These are phyloP conservation scores for Stomatorhinus walkeri DNA, from an alignment of 2,797 vertebrate species.

Conservation along the genomic window DNA sequence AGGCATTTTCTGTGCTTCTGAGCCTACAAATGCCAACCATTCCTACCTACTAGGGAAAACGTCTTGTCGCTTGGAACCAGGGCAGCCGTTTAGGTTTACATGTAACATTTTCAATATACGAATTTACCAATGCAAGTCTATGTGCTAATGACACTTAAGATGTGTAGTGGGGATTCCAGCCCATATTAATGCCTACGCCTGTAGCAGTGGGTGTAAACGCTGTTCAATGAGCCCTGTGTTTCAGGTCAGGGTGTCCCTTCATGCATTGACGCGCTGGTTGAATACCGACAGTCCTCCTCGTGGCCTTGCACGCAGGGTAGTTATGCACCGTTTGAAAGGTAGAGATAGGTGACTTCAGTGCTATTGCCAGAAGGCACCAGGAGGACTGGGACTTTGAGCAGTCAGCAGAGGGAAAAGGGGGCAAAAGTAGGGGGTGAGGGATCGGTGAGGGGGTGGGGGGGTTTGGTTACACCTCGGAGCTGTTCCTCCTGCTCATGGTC, in stretches of 20 bases:
- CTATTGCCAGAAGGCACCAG: constrained; percentile 51
- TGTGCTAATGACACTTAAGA: background rate
- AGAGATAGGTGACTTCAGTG: constrained; percentile 43
- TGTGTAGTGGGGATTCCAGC: constrained; percentile 19
- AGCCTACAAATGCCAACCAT: constrained; percentile 2
- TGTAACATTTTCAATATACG: constrained; percentile 19
- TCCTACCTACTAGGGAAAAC: background rate
- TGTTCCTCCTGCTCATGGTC: constrained; percentile 38
- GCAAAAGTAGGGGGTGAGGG: constrained; percentile 9
- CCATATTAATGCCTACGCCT: constrained; percentile 9
- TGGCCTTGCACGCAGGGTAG: background rate
- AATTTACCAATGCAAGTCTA: constrained; percentile 18
- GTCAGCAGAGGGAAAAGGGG: constrained; percentile 26
- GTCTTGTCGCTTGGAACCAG: background rate
- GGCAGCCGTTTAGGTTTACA: constrained; percentile 10
- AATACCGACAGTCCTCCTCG: background rate
- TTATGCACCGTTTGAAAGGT: background rate
- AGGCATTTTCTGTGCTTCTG: constrained; percentile 19
- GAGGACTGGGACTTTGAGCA: constrained; percentile 40
- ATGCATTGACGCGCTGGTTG: constrained; percentile 31
- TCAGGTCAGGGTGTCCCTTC: constrained; percentile 32
- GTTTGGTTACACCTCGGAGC: constrained; percentile 53
- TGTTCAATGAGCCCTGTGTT: constrained; percentile 26
- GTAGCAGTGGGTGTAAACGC: constrained; percentile 27
- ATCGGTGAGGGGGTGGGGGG: constrained; percentile 5